Conservation (phyloP, 2,113 vertebrate genomes). For the Bos taurus region DNA sequence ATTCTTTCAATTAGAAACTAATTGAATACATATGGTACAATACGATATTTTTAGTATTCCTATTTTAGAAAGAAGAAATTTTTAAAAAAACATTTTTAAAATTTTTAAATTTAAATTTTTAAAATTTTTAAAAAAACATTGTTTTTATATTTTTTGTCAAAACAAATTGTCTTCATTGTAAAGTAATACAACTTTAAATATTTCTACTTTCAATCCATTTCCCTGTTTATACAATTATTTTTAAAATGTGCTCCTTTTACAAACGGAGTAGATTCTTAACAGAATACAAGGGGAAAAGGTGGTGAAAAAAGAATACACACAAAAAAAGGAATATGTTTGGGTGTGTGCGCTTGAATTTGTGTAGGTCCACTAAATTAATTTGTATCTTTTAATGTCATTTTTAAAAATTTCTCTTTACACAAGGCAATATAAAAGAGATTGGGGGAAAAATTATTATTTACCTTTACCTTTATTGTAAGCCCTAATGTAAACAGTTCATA, state of each 20-base stretch:
- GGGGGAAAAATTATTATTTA: constrained; percentile 4
- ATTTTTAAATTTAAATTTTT: too few species aligned
- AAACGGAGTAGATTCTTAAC: not conserved
- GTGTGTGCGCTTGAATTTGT: not conserved
- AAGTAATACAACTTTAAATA: constrained; percentile 28
- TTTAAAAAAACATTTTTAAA: not conserved
- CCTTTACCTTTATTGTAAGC: not conserved
- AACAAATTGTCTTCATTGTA: constrained; percentile 17
- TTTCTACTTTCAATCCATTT: constrained; percentile 18
- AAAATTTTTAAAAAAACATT: not conserved
- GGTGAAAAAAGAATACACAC: not conserved
- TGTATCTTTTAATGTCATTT: not conserved
- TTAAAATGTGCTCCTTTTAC: not conserved
- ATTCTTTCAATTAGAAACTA: constrained; percentile 24
- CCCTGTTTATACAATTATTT: constrained; percentile 5
- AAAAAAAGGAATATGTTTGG: not conserved
- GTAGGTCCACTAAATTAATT: not conserved
- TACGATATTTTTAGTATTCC: constrained; percentile 32
- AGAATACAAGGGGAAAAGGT: not conserved
- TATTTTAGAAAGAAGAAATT: constrained; percentile 44
- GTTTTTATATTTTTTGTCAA: constrained; percentile 1
- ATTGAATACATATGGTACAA: too few species aligned
- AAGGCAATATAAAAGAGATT: not conserved
- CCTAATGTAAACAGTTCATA: not conserved
- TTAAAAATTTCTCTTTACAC: not conserved